Base-by-base conservation (phyloP, 2,888 invertebrate species). In the Sthenelais limicola region DNA sequence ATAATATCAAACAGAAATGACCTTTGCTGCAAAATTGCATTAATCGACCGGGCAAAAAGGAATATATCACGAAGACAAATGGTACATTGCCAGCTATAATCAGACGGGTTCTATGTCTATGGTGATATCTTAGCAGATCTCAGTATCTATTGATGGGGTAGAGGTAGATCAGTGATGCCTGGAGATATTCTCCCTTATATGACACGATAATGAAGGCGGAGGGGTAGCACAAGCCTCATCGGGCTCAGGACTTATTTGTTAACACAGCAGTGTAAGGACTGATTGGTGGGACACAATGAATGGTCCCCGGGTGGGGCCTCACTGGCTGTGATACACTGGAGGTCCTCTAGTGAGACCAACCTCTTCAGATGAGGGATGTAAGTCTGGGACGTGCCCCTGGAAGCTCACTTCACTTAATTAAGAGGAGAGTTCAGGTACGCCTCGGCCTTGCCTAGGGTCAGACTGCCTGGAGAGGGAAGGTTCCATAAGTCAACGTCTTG, bases 251-350 rank as follows among this genome's bases (percentile, higher is more conserved):
- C 62, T 62, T 35, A 38, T 62, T 62, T 62, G 62, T 62, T 62
- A 62, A 62, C 62, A 62, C 62, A n/a, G 38, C 56, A 43, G 28
- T 26, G 62, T 43, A 21, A 21, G 7, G 38, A 26, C 62, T 62
- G 62, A 62, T 62, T 62, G 62, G 62, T 24, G 62, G 3, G 38
- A 18, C n/a, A n/a, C n/a, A 43, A 62, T 62, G 62, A 62, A 62
- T 35, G 35, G 38, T 35, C 24, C 38, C 38, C 38, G 35, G 21
- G 62, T 32, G 38, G 35, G n/a, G 24, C 38, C 32, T 35, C 4
- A 12, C 38, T 56, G 56, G 12, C 56, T 33, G 32, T 56, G 56
- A 56, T 56, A 56, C 56, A 56, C n/a, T 56, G 56, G 30, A 56
- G 56, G 56, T 56, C 56, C 56, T 21, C 30, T n/a, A 5, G 38